Base-by-base conservation (phyloP, 2,888 invertebrate species). In the Brachyptera risi region DNA sequence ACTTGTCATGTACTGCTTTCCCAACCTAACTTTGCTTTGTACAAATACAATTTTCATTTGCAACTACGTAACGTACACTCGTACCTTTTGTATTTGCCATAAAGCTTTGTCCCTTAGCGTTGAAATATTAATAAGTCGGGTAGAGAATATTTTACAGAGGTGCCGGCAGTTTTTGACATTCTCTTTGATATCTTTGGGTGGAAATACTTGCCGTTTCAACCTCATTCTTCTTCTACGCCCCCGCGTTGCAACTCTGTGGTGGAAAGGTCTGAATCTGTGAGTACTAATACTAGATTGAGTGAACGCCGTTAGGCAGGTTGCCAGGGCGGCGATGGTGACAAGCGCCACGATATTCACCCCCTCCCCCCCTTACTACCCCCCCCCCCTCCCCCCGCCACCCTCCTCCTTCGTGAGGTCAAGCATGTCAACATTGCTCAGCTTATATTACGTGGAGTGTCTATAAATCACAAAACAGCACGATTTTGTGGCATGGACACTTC, bases 371-470 rank as follows among this genome's bases (percentile, higher is more conserved):
- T n/a, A n/a, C n/a, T n/a, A n/a, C n/a, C n/a, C n/a, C n/a, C n/a
- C n/a, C n/a, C n/a, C n/a, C n/a, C n/a, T n/a, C n/a, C n/a, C n/a
- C 27, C 27, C 49, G 26, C 27, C 50, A 51, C 17, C 17, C 50
- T 23, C 50, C n/a, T 51, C 27, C 24, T 31, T 31, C 27, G 50
- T 13, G 54, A 35, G 54, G 54, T 54, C 54, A 54, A 37, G 50
- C 50, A 21, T 54, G 54, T 54, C 54, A 35, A 35, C 54, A 54
- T 54, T 37, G 54, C 54, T 54, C 54, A 37, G 54, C 54, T 35
- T 54, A 54, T 24, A 37, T 37, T 54, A 37, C 35, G 47, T 21
- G 15, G 27, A 35, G 54, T 31, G 54, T 31, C 35, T 13, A 54
- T 54, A 54, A 54, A 54, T 54, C 54, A 35, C 21, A 35, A 54